These are phyloP conservation scores for Lingula anatina DNA, from an alignment of 2,888 invertebrate species.

Conservation along the genomic window DNA sequence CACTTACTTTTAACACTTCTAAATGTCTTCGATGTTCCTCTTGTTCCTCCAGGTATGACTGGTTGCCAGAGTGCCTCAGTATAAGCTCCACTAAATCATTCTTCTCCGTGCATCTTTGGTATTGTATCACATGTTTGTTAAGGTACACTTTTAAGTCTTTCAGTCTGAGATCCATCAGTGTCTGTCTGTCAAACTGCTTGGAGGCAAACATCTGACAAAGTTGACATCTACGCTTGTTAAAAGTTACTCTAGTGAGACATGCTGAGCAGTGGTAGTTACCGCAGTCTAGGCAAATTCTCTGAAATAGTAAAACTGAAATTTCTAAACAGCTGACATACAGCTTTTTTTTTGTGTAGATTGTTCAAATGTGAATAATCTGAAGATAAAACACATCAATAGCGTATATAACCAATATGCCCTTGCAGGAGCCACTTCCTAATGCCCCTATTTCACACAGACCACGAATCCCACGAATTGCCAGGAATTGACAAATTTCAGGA, in stretches of 20 bases:
- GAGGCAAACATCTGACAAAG: conserved; percentile 35
- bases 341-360: too few relatives aligned
- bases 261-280: conserved; percentile 31
- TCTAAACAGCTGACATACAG: too few relatives aligned
- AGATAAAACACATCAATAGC: too few relatives aligned
- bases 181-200: conserved; percentile 33
- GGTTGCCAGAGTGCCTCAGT: conserved; percentile 20
- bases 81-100: conserved; percentile 44
- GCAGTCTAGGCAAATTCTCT: conserved; percentile 41
- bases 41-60: conserved; percentile 11
- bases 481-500: too few relatives aligned
- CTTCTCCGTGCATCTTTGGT: conserved; percentile 42
- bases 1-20: conserved; percentile 23
- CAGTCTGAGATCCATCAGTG: conserved; percentile 35
- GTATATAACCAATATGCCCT: too few relatives aligned
- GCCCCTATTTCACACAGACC: too few relatives aligned
- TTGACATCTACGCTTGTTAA: conserved; percentile 25
- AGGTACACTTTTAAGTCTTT: conserved; percentile 44
- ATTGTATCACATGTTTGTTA: conserved; percentile 30
- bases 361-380: too few relatives aligned
- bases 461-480: too few relatives aligned
- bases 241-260: conserved; percentile 20
- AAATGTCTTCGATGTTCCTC: conserved; percentile 21
- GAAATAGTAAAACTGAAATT: conserved; percentile 11
- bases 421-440: too few relatives aligned